Evolutionary conservation across 2,888 invertebrate genomes (phyloP).

Genomic region (Dioctria linearis): DNA sequence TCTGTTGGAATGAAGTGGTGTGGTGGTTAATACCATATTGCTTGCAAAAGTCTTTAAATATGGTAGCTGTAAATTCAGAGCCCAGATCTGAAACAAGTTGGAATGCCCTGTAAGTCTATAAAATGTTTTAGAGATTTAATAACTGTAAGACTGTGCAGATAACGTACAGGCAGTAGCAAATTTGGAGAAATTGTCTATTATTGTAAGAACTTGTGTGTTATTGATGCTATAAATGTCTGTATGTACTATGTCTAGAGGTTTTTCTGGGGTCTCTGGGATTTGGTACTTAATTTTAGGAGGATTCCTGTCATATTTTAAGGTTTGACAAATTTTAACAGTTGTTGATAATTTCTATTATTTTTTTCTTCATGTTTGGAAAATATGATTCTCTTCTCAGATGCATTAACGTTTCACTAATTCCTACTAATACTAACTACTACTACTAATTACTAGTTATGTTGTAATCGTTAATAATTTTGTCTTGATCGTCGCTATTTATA

Average conservation of each 20-base stretch:
- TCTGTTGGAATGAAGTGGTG: no score
- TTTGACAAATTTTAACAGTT: constrained; percentile 55
- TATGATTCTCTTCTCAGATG: background rate
- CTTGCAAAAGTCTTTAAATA: no score
- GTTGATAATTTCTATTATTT: constrained; percentile 47
- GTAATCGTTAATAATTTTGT: constrained; percentile 46
- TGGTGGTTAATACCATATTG: no score
- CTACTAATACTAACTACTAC: no score
- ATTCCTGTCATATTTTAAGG: constrained; percentile 56
- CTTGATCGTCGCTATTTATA: constrained; percentile 44
- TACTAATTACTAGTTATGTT: constrained; percentile 41
- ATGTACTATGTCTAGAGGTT: constrained; percentile 57
- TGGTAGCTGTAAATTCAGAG: constrained; percentile 50
- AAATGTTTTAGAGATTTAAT: constrained; percentile 55
- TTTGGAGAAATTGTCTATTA: constrained; percentile 60
- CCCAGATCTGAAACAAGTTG: constrained; percentile 3
- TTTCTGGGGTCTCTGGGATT: constrained; percentile 55
- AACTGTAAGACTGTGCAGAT: constrained; percentile 52
- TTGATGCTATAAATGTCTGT: constrained; percentile 58
- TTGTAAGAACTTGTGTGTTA: constrained; percentile 49
- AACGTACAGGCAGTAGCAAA: constrained; percentile 57
- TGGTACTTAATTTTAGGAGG: constrained; percentile 51
- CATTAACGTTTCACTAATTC: no score
- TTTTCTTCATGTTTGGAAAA: constrained; percentile 54
- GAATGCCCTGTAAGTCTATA: constrained; percentile 54